These are phyloP conservation scores for Orchestia grillus DNA, from an alignment of 1,140 invertebrate species.

Conservation along the genomic window DNA sequence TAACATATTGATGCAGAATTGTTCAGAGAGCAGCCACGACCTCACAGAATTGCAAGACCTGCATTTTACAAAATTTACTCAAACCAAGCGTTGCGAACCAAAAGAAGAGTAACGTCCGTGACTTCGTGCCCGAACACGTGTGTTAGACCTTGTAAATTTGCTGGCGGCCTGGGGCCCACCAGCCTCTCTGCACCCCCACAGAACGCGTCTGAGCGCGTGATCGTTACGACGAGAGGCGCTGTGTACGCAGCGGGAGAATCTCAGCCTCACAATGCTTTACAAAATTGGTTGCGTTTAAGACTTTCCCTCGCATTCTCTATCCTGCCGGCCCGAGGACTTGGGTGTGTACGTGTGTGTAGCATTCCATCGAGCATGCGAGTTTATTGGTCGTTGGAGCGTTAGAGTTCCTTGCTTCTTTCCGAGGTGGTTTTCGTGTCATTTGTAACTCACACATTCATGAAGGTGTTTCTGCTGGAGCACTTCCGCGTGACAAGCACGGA, in stretches of 20 bases:
- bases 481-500: neutral
- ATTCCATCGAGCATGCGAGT: neutral
- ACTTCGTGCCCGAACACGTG: neutral
- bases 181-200: neutral
- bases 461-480: neutral
- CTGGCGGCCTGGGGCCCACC: neutral
- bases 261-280: neutral
- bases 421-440: neutral
- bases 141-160: neutral
- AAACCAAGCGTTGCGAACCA: neutral
- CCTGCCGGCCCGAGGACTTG: neutral
- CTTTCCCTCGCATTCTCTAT: neutral
- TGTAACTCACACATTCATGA: neutral
- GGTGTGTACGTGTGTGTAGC: neutral
- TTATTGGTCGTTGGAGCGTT: neutral
- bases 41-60: too few relatives aligned
- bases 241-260: neutral
- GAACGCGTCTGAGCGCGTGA: neutral
- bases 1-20: too few relatives aligned
- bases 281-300: neutral
- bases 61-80: too few relatives aligned
- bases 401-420: neutral
- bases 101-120: neutral
- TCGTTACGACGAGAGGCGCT: neutral
- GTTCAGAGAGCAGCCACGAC: too few relatives aligned